phyloP scores from a whole-genome alignment of 1,140 invertebrate species.

The Papilio dardanus region DNA sequence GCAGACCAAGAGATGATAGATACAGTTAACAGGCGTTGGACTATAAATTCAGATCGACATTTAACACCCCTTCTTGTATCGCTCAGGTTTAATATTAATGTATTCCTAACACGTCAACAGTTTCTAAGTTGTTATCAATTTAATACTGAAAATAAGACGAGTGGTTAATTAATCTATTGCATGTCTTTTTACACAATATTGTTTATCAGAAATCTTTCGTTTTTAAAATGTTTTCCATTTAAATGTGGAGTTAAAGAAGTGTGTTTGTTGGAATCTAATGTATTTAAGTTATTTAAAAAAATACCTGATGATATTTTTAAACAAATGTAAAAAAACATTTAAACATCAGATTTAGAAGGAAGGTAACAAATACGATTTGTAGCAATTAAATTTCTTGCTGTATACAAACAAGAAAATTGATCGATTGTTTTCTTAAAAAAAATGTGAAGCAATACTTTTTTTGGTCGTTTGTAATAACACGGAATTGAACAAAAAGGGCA shows the following conservation, averaged over 20 bases:
- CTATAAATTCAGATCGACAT: slow-evolving; percentile 25
- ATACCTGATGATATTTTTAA: too few species aligned
- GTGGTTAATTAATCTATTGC: background rate
- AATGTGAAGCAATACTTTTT: slow-evolving; percentile 29
- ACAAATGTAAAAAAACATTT: too few species aligned
- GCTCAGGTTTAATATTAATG: slow-evolving; percentile 20
- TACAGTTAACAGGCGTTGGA: background rate
- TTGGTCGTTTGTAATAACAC: slow-evolving; percentile 1
- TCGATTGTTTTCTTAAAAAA: background rate
- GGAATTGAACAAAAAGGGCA: slow-evolving; percentile 22
- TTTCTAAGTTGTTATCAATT: background rate
- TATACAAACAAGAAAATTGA: background rate
- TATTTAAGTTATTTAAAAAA: too few species aligned
- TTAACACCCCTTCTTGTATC: slow-evolving; percentile 12
- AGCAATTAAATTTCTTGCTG: background rate
- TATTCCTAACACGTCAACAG: slow-evolving; percentile 22
- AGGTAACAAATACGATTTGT: background rate
- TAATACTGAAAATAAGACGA: background rate
- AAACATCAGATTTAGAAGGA: background rate
- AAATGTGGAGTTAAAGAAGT: too few species aligned
- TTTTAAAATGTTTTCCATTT: too few species aligned
- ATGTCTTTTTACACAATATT: background rate
- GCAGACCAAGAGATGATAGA: slow-evolving; percentile 6
- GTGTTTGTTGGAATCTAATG: too few species aligned
- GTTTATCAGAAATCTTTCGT: too few species aligned